A percentile compares a stretch with the other conserved stretches of the same genome.
Conservation (phyloP, 2,113 vertebrate genomes). For the Falcunculus frontatus region DNA sequence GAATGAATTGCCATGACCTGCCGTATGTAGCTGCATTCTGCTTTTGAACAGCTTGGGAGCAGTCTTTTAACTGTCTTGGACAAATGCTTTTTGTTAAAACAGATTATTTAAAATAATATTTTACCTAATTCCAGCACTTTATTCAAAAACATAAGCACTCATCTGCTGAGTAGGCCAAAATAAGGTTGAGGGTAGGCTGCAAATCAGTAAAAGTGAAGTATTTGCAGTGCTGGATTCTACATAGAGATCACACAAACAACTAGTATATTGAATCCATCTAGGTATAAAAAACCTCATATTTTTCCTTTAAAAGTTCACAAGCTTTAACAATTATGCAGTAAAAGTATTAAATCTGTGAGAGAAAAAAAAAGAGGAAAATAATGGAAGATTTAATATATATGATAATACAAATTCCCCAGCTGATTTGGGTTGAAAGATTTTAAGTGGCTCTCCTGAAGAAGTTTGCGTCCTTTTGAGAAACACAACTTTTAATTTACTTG, state of each 20-base stretch:
- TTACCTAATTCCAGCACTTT: constrained; percentile 4
- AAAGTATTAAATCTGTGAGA: neutral
- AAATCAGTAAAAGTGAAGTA: neutral
- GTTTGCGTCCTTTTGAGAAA: neutral
- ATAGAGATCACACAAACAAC: neutral
- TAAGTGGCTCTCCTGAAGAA: neutral
- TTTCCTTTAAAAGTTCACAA: neutral
- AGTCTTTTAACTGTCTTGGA: constrained; percentile 18
- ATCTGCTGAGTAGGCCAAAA: constrained; percentile 22
- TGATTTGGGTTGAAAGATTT: constrained; percentile 8
- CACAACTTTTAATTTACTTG: neutral
- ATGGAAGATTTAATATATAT: neutral
- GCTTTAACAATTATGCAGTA: neutral
- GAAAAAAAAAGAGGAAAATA: neutral
- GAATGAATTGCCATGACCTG: neutral
- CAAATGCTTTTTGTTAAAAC: neutral
- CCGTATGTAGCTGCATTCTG: neutral
- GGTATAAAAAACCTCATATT: neutral
- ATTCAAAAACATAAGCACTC: constrained; percentile 35
- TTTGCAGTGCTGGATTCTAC: neutral
- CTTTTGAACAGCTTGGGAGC: constrained; percentile 36
- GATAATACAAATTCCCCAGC: neutral
- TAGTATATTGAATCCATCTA: neutral
- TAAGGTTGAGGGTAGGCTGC: neutral
- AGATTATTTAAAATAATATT: neutral